Evolutionary conservation across 2,797 vertebrate genomes (phyloP).

Genomic region (Fringilla coelebs): DNA sequence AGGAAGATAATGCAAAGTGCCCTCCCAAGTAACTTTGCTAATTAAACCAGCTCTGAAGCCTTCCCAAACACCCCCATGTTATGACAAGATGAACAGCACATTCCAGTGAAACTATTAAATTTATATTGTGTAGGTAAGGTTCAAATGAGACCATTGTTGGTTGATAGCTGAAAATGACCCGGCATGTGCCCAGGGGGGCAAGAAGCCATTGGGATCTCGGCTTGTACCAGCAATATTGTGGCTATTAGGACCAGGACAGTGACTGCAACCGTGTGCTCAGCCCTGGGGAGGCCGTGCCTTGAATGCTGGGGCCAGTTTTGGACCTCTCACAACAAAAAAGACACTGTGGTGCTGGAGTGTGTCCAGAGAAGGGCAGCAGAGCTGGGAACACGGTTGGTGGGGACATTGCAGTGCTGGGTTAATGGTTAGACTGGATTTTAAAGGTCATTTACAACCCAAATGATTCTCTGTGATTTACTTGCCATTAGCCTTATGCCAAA

Average conservation of each 20-base stretch:
- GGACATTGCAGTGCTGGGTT: background rate
- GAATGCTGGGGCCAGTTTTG: background rate
- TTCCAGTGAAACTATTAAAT: background rate
- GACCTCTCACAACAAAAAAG: background rate
- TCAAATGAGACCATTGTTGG: background rate
- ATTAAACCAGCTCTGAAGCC: slow-evolving; percentile 52
- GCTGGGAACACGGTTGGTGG: background rate
- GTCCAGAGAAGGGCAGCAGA: background rate
- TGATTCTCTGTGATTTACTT: accelerated
- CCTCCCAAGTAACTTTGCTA: slow-evolving; percentile 51
- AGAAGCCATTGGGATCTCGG: background rate
- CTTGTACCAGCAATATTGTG: background rate
- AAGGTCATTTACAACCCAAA: background rate
- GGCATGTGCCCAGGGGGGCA: background rate
- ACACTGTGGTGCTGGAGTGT: background rate
- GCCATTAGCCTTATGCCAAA: background rate
- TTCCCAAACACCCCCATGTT: slow-evolving; percentile 1
- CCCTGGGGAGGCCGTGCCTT: background rate
- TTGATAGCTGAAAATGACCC: background rate
- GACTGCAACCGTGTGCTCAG: background rate
- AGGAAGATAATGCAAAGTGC: slow-evolving; percentile 1
- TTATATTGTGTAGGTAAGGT: background rate
- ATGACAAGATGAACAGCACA: background rate
- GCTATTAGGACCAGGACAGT: background rate
- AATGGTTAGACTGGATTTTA: background rate